Evolutionary conservation across 1,140 invertebrate species (phyloP), one percentile per base, ranked within the genome.

Genomic region (Drosophila lacertosa): DNA sequence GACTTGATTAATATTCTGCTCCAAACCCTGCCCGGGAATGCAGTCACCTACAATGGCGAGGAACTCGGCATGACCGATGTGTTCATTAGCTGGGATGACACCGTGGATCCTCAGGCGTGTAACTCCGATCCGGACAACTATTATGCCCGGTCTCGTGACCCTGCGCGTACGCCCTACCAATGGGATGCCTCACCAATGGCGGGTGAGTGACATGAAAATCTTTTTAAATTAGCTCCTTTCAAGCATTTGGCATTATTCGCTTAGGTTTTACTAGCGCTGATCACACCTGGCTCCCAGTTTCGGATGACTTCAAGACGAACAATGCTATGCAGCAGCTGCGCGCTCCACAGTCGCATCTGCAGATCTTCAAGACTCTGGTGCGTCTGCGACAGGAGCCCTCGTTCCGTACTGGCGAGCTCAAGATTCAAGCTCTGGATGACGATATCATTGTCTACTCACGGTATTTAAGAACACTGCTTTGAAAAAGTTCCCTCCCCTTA

Each of bases 21-120:
- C 4, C 90, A 94, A 59, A 89, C 95, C 0, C 78, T 96, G 37
- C 94, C 94, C 0, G 95, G 95, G 0, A 93, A 95, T 11, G 92
- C 94, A 0, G 92, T 96, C 11, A 93, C 94, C 32, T 96, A 96
- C 89, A 94, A 95, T 82, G 96, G 96, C 9, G 96, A 97, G 90
- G 96, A 97, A 90, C 93, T 97, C 15, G 96, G 94, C 0, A 97
- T 97, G 95, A 91, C 92, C 7, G 94, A 97, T 90, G 94, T 93
- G 0, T 77, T 60, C n/a, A 92, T 94, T 0, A 91, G 90, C 7
- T 94, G 92, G 92, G 89, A 92, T 45, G 92, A 93, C n/a, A 94
- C 93, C 0, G 89, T 90, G 1, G 89, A 91, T 54, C 89, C 89
- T 0, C 57, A 54, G 4, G 89, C 89, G 0, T 91, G 89, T 20